A percentile compares a stretch with the other conserved stretches of the same genome.
These are phyloP conservation scores for Trachelus tabidus DNA, from an alignment of 2,888 invertebrate genomes.

Conservation along the genomic window DNA sequence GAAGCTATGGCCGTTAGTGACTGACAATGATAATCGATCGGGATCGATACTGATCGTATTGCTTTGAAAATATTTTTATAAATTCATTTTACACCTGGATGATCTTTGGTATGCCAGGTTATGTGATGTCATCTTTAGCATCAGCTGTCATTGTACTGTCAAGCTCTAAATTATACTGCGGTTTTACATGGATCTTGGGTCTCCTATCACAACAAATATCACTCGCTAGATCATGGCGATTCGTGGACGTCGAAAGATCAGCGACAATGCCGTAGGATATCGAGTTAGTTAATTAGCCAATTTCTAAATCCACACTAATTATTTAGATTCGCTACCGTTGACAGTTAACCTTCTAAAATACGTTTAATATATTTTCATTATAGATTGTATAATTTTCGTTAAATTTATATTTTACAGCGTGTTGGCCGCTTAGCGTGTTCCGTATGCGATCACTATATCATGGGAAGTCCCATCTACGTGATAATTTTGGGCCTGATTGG, in stretches of 20 bases:
- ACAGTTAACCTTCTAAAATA: background rate
- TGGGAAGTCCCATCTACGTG: constrained; percentile 59
- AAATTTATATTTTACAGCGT: constrained; percentile 31
- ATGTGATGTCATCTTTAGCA: background rate
- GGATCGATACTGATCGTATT: background rate
- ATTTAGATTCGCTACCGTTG: background rate
- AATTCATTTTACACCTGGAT: background rate
- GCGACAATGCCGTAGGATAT: constrained; percentile 13
- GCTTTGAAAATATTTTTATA: background rate
- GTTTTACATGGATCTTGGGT: background rate
- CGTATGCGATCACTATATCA: constrained; percentile 53
- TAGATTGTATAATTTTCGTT: background rate
- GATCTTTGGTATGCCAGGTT: background rate
- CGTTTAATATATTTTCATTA: background rate
- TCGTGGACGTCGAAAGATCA: constrained; percentile 32
- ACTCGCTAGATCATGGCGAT: constrained; percentile 31
- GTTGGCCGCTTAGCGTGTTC: constrained; percentile 50
- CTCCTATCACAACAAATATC: background rate
- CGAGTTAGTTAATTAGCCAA: constrained; percentile 26
- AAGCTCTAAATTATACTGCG: background rate
- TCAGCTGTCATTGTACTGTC: background rate
- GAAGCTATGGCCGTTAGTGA: background rate
- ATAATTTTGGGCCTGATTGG: constrained; percentile 58
- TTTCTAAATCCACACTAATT: background rate
- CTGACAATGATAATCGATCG: background rate